Evolutionary conservation across 2,113 vertebrate genomes (phyloP).

Genomic region (Rhinoderma darwinii): DNA sequence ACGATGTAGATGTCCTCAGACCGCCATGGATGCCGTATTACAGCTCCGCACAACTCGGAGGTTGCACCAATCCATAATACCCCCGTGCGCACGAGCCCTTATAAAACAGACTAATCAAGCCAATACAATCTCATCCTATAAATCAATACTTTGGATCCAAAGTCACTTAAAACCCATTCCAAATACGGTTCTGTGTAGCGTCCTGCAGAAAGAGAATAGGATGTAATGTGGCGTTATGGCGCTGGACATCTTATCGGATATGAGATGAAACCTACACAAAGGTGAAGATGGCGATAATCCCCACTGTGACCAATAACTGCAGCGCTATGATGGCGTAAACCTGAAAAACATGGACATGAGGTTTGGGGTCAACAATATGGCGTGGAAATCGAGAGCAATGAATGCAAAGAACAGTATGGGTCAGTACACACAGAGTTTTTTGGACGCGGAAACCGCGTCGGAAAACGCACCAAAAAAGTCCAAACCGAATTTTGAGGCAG

Average conservation of each 20-base stretch:
- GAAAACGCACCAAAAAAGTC: too few relatives aligned
- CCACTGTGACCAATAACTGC: conserved; percentile 85
- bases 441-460: too few relatives aligned
- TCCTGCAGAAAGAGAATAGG: background rate
- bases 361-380: background rate
- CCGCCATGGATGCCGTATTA: too few relatives aligned
- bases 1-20: too few relatives aligned
- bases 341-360: conserved; percentile 67
- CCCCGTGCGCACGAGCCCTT: too few relatives aligned
- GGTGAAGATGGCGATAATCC: conserved; percentile 85
- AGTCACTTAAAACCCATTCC: background rate
- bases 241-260: background rate
- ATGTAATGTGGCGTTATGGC: background rate
- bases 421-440: too few relatives aligned
- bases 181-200: too few relatives aligned
- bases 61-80: too few relatives aligned
- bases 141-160: background rate
- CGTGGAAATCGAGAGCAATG: background rate
- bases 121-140: too few relatives aligned
- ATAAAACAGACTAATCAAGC: too few relatives aligned
- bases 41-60: too few relatives aligned
- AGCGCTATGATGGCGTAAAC: conserved; percentile 88
- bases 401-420: background rate
- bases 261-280: conserved; percentile 73
- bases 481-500: too few relatives aligned